These are phyloP conservation scores for Macheiramphus alcinus DNA, from an alignment of 2,113 vertebrate species.

Conservation along the genomic window DNA sequence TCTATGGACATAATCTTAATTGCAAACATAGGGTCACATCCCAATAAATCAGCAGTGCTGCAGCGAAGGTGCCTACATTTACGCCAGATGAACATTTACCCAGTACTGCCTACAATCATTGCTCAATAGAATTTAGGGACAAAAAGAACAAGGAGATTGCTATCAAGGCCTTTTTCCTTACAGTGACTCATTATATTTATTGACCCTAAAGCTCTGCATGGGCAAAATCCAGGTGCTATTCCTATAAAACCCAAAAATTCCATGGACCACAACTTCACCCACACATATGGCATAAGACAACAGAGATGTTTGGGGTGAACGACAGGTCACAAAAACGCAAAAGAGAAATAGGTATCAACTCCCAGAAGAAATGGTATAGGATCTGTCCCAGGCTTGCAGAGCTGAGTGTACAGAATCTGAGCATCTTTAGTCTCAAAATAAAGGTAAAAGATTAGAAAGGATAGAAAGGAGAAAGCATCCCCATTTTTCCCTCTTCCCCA, in stretches of 20 bases:
- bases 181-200: not conserved
- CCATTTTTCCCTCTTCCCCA: slow-evolving; percentile 2
- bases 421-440: not conserved
- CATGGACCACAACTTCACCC: not conserved
- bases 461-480: not conserved
- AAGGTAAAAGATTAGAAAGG: not conserved
- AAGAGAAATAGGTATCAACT: not conserved
- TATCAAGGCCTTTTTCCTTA: not conserved
- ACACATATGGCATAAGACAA: not conserved
- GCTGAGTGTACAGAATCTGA: not conserved
- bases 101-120: not conserved
- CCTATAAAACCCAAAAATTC: not conserved
- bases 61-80: not conserved
- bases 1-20: slow-evolving; percentile 38
- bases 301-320: not conserved
- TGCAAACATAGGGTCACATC: slow-evolving; percentile 59
- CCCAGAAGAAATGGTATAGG: not conserved
- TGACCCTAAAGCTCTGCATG: not conserved
- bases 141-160: not conserved
- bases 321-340: not conserved
- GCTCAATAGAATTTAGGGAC: not conserved
- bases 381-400: not conserved
- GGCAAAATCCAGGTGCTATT: not conserved
- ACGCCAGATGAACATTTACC: not conserved
- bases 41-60: slow-evolving; percentile 24